These are phyloP conservation scores for Peromyscus attwateri DNA, from an alignment of 2,797 vertebrate genomes.

Conservation along the genomic window DNA sequence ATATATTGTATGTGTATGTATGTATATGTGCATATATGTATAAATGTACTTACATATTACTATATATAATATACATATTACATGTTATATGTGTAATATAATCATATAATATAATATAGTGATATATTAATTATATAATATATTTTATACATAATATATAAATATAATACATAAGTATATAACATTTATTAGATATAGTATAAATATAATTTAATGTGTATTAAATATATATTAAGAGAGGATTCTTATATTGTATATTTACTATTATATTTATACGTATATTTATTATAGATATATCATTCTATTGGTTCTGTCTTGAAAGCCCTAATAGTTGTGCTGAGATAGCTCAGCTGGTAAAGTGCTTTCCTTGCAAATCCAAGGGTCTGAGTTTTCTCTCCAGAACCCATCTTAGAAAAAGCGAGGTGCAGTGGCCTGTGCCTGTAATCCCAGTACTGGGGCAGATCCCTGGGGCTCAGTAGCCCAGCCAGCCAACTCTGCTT, in stretches of 20 bases:
- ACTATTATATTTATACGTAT: neutral
- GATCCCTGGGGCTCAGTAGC: neutral
- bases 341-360: neutral
- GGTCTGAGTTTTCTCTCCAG: neutral
- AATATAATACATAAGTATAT: neutral
- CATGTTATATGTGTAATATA: neutral
- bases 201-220: neutral
- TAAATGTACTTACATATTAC: no score
- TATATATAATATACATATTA: no score
- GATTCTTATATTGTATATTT: neutral
- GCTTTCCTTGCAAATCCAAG: neutral
- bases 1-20: no score
- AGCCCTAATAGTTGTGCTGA: neutral
- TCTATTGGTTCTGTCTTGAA: neutral
- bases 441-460: no score
- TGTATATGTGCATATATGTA: no score
- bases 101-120: neutral
- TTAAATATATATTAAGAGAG: neutral
- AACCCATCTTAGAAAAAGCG: neutral
- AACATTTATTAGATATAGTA: neutral
- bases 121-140: no score
- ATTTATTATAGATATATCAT: neutral
- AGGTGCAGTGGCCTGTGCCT: neutral
- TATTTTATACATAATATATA: neutral
- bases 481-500: neutral